Evolutionary conservation across 2,888 invertebrate genomes (phyloP).

Genomic region (Xanthorhoe designata): DNA sequence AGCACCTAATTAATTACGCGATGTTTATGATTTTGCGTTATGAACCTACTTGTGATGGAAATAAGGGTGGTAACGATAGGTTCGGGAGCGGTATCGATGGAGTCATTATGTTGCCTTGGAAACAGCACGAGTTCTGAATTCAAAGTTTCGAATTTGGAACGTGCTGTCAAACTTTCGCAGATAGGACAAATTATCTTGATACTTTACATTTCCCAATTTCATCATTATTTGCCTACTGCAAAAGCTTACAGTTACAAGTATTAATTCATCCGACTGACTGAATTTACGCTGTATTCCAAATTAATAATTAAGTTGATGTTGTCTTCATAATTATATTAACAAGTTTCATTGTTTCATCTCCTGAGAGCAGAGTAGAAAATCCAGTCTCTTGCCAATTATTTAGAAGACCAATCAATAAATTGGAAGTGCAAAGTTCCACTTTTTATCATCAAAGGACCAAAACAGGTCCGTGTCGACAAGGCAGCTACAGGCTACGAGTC

Average conservation of each 20-base stretch:
- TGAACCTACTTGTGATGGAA: neutral
- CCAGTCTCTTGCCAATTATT: neutral
- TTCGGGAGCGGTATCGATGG: conserved; percentile 27
- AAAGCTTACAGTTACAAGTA: too few relatives aligned
- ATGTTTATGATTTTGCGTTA: conserved; percentile 7
- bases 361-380: neutral
- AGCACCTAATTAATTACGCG: conserved; percentile 33
- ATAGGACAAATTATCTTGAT: conserved; percentile 41
- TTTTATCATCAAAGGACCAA: conserved; percentile 26
- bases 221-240: too few relatives aligned
- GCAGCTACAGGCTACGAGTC: conserved; percentile 20
- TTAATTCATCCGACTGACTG: too few relatives aligned
- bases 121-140: conserved; percentile 62
- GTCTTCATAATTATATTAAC: too few relatives aligned
- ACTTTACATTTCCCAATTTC: conserved; percentile 23
- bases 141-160: conserved; percentile 57
- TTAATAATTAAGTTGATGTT: too few relatives aligned
- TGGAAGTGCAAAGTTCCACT: neutral
- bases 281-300: too few relatives aligned
- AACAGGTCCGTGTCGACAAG: conserved; percentile 1
- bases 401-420: conserved; percentile 1
- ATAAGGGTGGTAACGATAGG: conserved; percentile 12
- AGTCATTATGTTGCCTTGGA: conserved; percentile 54
- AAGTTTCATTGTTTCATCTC: too few relatives aligned
- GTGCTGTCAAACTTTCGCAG: conserved; percentile 47